These are phyloP conservation scores for Cheilosia variabilis DNA, from an alignment of 2,888 invertebrate species.

Conservation along the genomic window DNA sequence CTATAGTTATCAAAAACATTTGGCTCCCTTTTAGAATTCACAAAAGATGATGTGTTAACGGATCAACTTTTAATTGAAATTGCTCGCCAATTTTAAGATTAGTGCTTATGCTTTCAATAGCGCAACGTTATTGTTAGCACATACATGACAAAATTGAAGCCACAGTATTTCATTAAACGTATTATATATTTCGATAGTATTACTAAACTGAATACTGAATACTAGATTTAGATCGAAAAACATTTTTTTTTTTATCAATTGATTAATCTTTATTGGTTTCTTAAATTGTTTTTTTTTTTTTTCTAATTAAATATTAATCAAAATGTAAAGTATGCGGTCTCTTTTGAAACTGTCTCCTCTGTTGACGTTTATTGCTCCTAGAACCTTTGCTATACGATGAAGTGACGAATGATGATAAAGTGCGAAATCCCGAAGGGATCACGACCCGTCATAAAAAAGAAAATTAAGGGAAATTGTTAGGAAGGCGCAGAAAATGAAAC, in stretches of 20 bases:
- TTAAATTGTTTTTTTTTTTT: constrained; percentile 21
- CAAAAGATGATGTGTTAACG: no score
- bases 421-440: constrained; percentile 50
- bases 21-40: no score
- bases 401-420: constrained; percentile 54
- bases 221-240: constrained; percentile 36
- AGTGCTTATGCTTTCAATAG: no score
- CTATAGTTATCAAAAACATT: no score
- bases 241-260: constrained; percentile 25
- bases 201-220: background rate
- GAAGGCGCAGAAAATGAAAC: constrained; percentile 59
- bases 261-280: constrained; percentile 44
- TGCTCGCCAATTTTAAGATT: no score
- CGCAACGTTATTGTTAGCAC: no score
- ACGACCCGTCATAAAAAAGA: constrained; percentile 60
- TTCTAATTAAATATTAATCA: constrained; percentile 29
- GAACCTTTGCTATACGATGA: constrained; percentile 52
- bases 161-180: no score
- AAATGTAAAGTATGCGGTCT: constrained; percentile 24
- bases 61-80: no score
- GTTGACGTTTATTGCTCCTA: constrained; percentile 55
- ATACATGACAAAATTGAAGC: no score
- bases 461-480: constrained; percentile 56
- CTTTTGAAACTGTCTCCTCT: constrained; percentile 48
- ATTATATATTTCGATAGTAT: background rate